Percentiles rank a stretch among this genome's conserved stretches.
phyloP scores from a whole-genome alignment of 2,113 vertebrate genomes.

The Panurus biarmicus region DNA sequence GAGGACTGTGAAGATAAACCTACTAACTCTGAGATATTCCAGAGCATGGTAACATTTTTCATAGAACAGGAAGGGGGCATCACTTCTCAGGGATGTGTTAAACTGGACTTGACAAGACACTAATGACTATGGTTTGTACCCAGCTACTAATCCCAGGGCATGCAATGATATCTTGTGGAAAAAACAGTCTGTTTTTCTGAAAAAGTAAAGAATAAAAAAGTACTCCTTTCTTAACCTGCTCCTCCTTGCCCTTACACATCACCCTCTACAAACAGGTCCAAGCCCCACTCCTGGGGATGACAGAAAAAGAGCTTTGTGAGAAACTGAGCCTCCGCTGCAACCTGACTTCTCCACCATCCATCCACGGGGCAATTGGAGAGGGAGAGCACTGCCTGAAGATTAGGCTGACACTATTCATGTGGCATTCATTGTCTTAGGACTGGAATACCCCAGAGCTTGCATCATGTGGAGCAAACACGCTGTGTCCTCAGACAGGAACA shows the following conservation, averaged over 20 bases:
- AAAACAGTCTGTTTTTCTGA: not conserved
- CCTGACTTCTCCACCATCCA: not conserved
- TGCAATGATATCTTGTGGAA: not conserved
- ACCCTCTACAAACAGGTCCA: rapidly evolving
- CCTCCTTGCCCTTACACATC: not conserved
- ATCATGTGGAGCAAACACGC: not conserved
- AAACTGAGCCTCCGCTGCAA: not conserved
- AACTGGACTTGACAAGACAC: not conserved
- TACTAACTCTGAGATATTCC: not conserved
- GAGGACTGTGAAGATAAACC: not conserved
- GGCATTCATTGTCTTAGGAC: not conserved
- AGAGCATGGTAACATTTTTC: not conserved
- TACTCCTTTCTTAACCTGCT: not conserved
- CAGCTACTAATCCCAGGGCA: not conserved
- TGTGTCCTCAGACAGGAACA: not conserved
- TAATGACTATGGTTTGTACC: not conserved
- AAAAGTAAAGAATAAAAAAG: not conserved
- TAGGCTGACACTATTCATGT: not conserved
- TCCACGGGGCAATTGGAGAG: not conserved
- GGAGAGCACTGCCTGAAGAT: not conserved
- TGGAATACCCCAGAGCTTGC: not conserved
- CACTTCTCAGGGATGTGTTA: not conserved
- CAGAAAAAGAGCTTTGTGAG: not conserved
- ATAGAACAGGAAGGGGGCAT: not conserved
- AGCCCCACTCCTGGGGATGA: too few relatives aligned